Base-by-base conservation (phyloP, 2,113 vertebrate genomes). In the Mirza zaza region DNA sequence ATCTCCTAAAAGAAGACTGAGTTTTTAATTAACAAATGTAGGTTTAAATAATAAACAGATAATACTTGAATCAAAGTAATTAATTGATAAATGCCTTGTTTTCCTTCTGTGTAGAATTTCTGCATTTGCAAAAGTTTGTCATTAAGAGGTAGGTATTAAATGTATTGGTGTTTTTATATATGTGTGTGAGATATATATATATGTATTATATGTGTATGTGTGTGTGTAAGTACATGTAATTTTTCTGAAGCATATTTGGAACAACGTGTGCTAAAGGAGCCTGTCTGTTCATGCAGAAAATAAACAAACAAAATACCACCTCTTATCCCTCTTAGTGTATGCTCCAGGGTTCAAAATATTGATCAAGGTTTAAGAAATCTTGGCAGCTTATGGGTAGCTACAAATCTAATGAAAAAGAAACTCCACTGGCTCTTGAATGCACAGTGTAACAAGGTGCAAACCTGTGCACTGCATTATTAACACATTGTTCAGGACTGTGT, bases 111-210 rank as follows among this genome's bases (percentile, higher is more conserved):
- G 0, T 59, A 87, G 45, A 55, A 76, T 91, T 87, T 87, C 8
- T 82, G 18, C 25, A 50, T 76, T 92, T 67, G 3, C 32, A 55
- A 61, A 29, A 57, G 5, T 68, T 48, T 57, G 50, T 23, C 27
- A 32, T 79, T 18, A 42, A 5, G 3, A 36, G 0, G 3, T 63
- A 39, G 34, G 5, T 45, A 20, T 34, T 42, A 61, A 59, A 75
- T 87, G 0, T 27, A 42, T 17, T 36, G 18, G 3, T 61, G 9
- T 39, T 82, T 73, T 13, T 68, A 8, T 75, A 8, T 25, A 0
- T 70, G 0, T 29, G 17, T 57, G 5, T 6, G 8, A 6, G 52
- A 55, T 17, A 6, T n/a, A 5, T 18, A 7, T 52, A 1, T 10
- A 6, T 57, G 34, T 39, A 12, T 71, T 71, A 39, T 65, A 17